These are phyloP conservation scores for Nymphicus hollandicus DNA, from an alignment of 2,113 vertebrate species.

Conservation along the genomic window DNA sequence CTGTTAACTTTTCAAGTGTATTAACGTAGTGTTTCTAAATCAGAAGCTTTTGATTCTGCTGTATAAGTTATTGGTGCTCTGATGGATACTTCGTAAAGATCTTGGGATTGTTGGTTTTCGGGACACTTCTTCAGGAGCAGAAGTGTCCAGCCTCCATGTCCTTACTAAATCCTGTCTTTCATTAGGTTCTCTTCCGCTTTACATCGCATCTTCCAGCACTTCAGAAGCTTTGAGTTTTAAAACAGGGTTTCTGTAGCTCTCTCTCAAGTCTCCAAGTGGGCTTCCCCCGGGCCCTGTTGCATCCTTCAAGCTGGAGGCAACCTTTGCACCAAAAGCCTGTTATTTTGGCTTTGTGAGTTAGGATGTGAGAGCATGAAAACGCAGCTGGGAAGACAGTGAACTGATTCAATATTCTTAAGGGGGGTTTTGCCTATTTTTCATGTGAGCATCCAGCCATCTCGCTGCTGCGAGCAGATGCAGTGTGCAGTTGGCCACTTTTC, in stretches of 20 bases:
- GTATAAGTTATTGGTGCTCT: neutral
- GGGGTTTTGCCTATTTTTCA: neutral
- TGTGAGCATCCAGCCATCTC: neutral
- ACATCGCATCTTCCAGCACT: neutral
- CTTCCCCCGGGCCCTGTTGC: neutral
- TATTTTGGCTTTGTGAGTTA: neutral
- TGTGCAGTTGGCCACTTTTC: neutral
- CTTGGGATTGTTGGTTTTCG: neutral
- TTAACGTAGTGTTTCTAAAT: neutral
- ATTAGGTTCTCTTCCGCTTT: neutral
- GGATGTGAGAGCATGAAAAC: neutral
- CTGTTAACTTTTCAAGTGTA: neutral
- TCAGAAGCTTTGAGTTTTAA: neutral
- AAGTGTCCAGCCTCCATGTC: neutral
- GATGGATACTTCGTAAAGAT: neutral
- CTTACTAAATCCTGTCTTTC: conserved; percentile 13
- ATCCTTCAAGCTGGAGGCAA: neutral
- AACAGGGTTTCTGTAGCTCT: neutral
- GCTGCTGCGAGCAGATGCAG: neutral
- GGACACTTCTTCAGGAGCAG: neutral
- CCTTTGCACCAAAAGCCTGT: neutral
- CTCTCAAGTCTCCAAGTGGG: neutral
- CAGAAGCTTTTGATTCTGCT: neutral
- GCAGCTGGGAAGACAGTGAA: neutral
- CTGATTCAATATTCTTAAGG: neutral